Evolutionary conservation across 2,797 vertebrate genomes (phyloP), one percentile per base, ranked within the genome.

Genomic region (Catharus ustulatus): DNA sequence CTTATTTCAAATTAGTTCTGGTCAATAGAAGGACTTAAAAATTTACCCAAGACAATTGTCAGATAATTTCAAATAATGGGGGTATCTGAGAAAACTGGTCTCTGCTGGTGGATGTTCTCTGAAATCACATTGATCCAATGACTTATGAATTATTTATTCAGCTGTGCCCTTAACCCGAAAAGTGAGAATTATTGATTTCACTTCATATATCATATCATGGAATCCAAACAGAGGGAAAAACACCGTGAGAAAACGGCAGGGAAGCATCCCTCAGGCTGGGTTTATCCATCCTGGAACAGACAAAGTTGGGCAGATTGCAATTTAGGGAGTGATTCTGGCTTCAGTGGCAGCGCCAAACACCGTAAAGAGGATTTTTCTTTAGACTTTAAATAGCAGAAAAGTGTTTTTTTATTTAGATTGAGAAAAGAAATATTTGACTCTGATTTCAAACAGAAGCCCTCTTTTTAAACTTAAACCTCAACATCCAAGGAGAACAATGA

Each of bases 81-180:
- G 32, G 20, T 38, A 75, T 34, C 69, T 86, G 68, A 86, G 72
- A 80, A 94, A 78, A 83, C 32, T 51, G 32, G 42, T 79, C 81
- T 83, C 63, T 73, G 59, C 38, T 85, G 73, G 49, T 38, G n/a
- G 42, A 80, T 74, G 45, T 19, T 85, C 54, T 74, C 49, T 54
- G 55, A 77, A 85, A 51, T 45, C 51, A 18, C 58, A 58, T 63
- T 79, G 84, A 95, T 87, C 68, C 78, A 29, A 48, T 38, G 51
- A 42, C 62, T 79, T 46, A 61, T 81, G 73, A 89, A 85, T 92
- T 89, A 91, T 92, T 95, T 83, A 82, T 86, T 51, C 75, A 75
- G 42, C 68, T 20, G 27, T 29, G 51, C 64, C 72, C 61, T 89
- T 91, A 83, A 87, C 58, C 58, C 24, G 14, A 68, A 84, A 69